These are phyloP conservation scores for Apocrypta bakeri DNA, from an alignment of 1,140 invertebrate genomes.

Conservation along the genomic window DNA sequence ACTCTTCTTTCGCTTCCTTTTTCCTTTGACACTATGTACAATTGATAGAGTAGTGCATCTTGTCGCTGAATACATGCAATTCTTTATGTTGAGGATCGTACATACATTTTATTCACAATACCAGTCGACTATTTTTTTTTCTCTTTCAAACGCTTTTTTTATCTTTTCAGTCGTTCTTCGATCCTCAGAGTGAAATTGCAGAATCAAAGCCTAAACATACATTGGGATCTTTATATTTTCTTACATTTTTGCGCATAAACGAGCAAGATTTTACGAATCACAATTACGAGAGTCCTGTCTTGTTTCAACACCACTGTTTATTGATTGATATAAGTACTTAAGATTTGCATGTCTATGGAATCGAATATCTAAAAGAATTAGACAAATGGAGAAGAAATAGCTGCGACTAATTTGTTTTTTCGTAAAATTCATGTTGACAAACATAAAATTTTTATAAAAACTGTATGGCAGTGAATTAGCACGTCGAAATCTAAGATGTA, in stretches of 20 bases:
- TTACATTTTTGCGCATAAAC: conserved; percentile 28
- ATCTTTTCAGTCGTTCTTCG: not conserved
- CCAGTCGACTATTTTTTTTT: not conserved
- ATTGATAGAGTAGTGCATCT: conserved; percentile 71
- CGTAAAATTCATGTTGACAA: not conserved
- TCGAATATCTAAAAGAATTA: too few species aligned
- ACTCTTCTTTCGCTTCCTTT: conserved; percentile 53
- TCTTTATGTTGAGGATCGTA: conserved; percentile 35
- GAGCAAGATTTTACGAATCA: conserved; percentile 2
- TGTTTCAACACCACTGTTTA: too few species aligned
- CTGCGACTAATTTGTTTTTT: too few species aligned
- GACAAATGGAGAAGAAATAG: too few species aligned
- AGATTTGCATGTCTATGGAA: too few species aligned
- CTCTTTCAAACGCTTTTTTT: not conserved
- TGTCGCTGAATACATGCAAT: conserved; percentile 57
- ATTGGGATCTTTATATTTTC: conserved; percentile 53
- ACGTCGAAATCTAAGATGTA: not conserved
- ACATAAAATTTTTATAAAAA: conserved; percentile 28
- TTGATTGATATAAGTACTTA: too few species aligned
- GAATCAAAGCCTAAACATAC: conserved; percentile 57
- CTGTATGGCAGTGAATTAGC: conserved; percentile 27
- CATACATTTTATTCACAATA: too few species aligned
- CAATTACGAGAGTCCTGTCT: not conserved
- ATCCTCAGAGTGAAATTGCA: conserved; percentile 44
- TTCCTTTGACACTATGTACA: conserved; percentile 71